Base-by-base conservation (phyloP, 2,113 vertebrate species). In the Erythrocebus patas region DNA sequence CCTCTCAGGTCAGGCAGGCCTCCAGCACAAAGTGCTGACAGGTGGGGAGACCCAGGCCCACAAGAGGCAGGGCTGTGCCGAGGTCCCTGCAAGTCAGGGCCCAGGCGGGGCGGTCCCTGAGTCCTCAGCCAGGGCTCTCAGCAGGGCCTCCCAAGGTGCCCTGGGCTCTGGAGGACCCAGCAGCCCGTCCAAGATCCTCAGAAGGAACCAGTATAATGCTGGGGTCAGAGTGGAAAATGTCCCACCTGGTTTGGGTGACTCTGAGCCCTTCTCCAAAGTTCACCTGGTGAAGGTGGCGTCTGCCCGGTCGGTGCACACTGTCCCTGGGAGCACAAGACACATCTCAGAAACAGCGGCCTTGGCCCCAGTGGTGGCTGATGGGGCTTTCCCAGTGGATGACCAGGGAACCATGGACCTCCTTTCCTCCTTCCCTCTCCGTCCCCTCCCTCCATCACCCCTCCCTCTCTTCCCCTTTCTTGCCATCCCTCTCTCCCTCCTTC, bases 261-360 rank as follows among this genome's bases (percentile, higher is more conserved):
- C 22, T 35, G 55, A 52, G 64, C 40, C 61, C 25, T 68, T 76
- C 20, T 68, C 48, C 73, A 55, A 84, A 78, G 45, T 59, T 43
- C 40, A 48, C 18, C 20, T 66, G 55, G 40, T 32, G 30, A 38
- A 85, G 76, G 72, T 61, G 64, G 4, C 13, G 0, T 23, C 75
- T 23, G 1, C 38, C 1, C 0, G 4, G 12, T 64, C 0, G 61
- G 30, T 30, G 59, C 40, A 55, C 38, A 1, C 55, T 6, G 66
- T 35, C 52, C 14, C 68, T 0, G 5, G 52, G n/a, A 48, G 45
- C 72, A 27, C 22, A 11, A 11, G 25, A 70, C 2, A 0, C 2
- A 3, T n/a, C 38, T 91, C 73, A 32, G 40, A 73, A 90, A 45
- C 45, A 59, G 79, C 25, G 9, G 0, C 8, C 43, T 45, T 68